Evolutionary conservation across 2,113 vertebrate species (phyloP), one percentile per base, ranked within the genome.

Genomic region (Danionella cerebrum): DNA sequence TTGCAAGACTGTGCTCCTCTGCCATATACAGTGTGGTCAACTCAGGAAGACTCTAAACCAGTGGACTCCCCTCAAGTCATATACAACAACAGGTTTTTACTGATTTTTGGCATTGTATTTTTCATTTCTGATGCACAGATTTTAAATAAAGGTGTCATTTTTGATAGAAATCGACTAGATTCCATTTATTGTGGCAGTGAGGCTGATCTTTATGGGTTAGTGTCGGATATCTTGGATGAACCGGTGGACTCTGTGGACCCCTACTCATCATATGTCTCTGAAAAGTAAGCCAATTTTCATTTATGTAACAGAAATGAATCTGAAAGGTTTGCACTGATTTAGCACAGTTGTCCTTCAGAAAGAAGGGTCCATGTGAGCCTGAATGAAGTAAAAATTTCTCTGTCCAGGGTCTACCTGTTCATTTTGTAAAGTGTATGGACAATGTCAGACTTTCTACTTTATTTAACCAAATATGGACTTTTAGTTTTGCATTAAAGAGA

Each of bases 181-280:
- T 81, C 76, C 74, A 85, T 76, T 65, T 90, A 91, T 65, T 89
- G 84, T 85, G 92, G 90, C 63, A 92, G 89, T 78, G 93, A 96
- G 80, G 83, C 86, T 73, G 94, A 96, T 80, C 85, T 97, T 5
- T 91, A 95, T 79, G 89, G 90, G 71, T 88, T 98, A 8, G 94
- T 98, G 67, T 93, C 94, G 70, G 88, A 91, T 75, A 96, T 97
- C 82, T 82, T 97, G 80, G 94, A 93, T 75, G 95, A 95, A 59
- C 85, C 86, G 73, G n/a, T n/a, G n/a, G 90, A 93, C 65, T 87
- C 91, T 66, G 70, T 83, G 5, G 90, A 93, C 67, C 79, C 77
- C 0, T 88, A 81, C 77, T 89, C 83, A 82, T 79, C 83, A 83
- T 88, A 79, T 76, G 87, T 84, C 82, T 79, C 82, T 82, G 89